Percentiles rank a stretch among this genome's conserved stretches.
These are phyloP conservation scores for Dascyllus trimaculatus DNA, from an alignment of 2,113 vertebrate species.

Conservation along the genomic window DNA sequence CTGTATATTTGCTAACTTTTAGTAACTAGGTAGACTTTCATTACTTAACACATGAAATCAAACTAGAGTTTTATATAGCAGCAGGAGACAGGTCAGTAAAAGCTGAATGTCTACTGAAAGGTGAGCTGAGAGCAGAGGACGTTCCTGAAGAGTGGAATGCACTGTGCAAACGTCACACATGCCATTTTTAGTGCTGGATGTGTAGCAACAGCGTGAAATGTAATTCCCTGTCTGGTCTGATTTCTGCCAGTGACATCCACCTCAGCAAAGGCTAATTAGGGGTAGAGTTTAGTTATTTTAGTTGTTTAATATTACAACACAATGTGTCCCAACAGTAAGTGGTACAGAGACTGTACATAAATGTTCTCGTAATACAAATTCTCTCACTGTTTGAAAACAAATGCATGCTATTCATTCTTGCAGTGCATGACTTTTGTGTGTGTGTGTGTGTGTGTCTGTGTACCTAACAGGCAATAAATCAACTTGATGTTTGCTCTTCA, in stretches of 20 bases:
- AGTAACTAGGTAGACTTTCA: not conserved
- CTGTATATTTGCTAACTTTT: too few relatives aligned
- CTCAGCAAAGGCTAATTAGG: constrained; percentile 41
- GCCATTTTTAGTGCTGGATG: constrained; percentile 77
- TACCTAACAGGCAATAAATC: constrained; percentile 58
- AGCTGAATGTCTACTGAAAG: constrained; percentile 55
- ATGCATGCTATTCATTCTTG: constrained; percentile 63
- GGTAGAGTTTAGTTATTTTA: constrained; percentile 21
- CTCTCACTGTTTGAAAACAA: constrained; percentile 24
- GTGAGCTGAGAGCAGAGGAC: constrained; percentile 41
- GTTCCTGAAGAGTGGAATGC: constrained; percentile 43
- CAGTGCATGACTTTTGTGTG: constrained; percentile 53
- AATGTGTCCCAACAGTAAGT: constrained; percentile 11
- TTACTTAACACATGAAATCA: not conserved
- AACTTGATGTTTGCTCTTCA: not conserved
- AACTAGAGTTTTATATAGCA: constrained; percentile 7
- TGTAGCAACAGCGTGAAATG: constrained; percentile 75
- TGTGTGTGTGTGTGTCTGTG: constrained; percentile 24
- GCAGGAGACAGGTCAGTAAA: not conserved
- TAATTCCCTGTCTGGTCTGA: constrained; percentile 41
- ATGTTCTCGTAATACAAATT: constrained; percentile 12
- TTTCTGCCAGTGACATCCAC: constrained; percentile 24
- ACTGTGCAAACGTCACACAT: constrained; percentile 54
- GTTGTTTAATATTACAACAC: constrained; percentile 9
- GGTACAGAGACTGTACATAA: not conserved